These are phyloP conservation scores for Bedellia somnulentella DNA, from an alignment of 2,888 invertebrate species.

Conservation along the genomic window DNA sequence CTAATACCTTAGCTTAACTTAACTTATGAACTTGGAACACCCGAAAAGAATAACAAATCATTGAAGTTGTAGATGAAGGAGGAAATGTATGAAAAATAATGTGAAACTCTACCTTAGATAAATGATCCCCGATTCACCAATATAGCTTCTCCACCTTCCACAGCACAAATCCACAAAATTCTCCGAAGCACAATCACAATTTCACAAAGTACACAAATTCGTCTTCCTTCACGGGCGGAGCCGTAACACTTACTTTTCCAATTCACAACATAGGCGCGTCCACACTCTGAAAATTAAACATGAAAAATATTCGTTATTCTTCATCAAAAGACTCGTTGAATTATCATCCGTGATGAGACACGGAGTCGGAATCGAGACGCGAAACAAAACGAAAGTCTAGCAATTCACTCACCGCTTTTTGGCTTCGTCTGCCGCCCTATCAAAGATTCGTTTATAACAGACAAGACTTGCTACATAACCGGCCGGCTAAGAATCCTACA, in stretches of 20 bases:
- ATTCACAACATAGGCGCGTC: conserved; percentile 27
- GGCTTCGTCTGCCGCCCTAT: conserved; percentile 23
- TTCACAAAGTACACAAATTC: conserved; percentile 21
- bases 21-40: too few species aligned
- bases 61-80: too few species aligned
- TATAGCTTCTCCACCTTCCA: too few species aligned
- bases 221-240: conserved; percentile 15
- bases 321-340: conserved; percentile 30
- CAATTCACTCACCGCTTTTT: conserved; percentile 12
- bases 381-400: conserved; percentile 29
- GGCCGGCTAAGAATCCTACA: too few species aligned
- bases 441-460: conserved; percentile 24
- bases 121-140: too few species aligned
- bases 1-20: too few species aligned
- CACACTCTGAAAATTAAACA: conserved; percentile 22
- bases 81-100: too few species aligned
- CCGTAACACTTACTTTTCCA: too few species aligned
- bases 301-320: conserved; percentile 36
- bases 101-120: too few species aligned
- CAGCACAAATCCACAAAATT: conserved; percentile 30
- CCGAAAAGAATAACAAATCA: too few species aligned
- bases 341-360: conserved; percentile 46
- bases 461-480: conserved; percentile 1
- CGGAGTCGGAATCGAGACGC: conserved; percentile 35
- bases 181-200: too few species aligned